phyloP scores from a whole-genome alignment of 2,113 vertebrate species.

The Hippocampus barbouri region DNA sequence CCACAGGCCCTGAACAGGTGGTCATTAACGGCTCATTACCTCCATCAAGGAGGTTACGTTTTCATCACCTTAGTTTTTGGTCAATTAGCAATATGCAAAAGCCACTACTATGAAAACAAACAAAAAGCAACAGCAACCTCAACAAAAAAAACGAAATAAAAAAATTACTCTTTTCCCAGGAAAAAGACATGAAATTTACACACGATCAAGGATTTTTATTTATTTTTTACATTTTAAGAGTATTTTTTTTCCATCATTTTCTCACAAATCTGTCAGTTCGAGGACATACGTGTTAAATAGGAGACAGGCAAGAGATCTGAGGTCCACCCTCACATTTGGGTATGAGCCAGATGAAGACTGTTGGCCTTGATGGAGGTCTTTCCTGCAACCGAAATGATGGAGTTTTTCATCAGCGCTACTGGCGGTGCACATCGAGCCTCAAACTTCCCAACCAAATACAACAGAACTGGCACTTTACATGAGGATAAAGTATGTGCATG shows the following conservation, averaged over 20 bases:
- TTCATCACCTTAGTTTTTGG: background rate
- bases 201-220: background rate
- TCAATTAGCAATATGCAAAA: constrained; percentile 5
- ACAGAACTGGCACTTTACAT: too few relatives aligned
- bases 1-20: constrained; percentile 53
- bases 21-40: constrained; percentile 31
- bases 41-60: background rate
- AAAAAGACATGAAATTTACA: background rate
- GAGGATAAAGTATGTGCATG: too few relatives aligned
- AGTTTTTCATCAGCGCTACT: too few relatives aligned
- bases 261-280: too few relatives aligned
- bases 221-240: background rate
- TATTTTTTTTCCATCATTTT: background rate
- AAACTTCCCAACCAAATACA: too few relatives aligned
- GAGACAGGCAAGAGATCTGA: background rate
- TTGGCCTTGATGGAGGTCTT: background rate
- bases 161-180: background rate
- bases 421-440: too few relatives aligned
- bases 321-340: background rate
- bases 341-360: background rate
- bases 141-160: too few relatives aligned
- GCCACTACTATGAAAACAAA: background rate
- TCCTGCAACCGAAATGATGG: background rate
- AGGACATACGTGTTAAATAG: too few relatives aligned
- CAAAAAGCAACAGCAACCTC: background rate